Conservation (phyloP, 2,888 invertebrate species). For the Frankliniella fusca region DNA sequence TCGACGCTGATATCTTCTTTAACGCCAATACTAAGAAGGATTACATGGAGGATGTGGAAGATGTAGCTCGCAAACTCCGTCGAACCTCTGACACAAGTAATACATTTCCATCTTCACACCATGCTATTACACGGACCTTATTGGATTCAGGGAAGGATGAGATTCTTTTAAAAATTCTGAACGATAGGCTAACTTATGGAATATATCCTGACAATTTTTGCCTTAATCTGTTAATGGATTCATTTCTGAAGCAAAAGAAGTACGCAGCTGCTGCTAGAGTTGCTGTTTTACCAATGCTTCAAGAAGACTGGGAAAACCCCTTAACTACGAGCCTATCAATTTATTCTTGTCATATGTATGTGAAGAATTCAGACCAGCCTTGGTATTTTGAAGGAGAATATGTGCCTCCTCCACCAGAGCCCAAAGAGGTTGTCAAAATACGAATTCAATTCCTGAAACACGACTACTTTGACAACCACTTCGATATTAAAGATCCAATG, state of each 20-base stretch:
- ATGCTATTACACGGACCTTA: constrained; percentile 68
- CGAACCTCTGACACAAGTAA: constrained; percentile 66
- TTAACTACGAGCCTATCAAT: constrained; percentile 65
- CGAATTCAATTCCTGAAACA: constrained; percentile 76
- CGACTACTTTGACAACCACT: constrained; percentile 83
- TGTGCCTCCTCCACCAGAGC: constrained; percentile 46
- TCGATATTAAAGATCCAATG: constrained; percentile 69
- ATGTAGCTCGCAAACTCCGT: constrained; percentile 67
- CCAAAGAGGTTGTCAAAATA: constrained; percentile 55
- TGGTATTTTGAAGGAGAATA: constrained; percentile 47
- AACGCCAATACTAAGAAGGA: constrained; percentile 58
- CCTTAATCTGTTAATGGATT: constrained; percentile 75
- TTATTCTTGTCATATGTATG: constrained; percentile 69
- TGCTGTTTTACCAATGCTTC: constrained; percentile 76
- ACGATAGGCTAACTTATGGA: constrained; percentile 82
- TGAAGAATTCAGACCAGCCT: constrained; percentile 51
- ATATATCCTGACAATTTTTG: constrained; percentile 80
- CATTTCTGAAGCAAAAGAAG: constrained; percentile 65
- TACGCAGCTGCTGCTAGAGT: constrained; percentile 69
- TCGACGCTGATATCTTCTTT: constrained; percentile 79
- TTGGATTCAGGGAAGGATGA: constrained; percentile 55
- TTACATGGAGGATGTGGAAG: constrained; percentile 67
- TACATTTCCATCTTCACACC: constrained; percentile 72
- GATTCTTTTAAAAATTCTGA: constrained; percentile 66
- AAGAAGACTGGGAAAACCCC: constrained; percentile 76